These are phyloP conservation scores for Idaea aversata DNA, from an alignment of 2,888 invertebrate genomes.

Conservation along the genomic window DNA sequence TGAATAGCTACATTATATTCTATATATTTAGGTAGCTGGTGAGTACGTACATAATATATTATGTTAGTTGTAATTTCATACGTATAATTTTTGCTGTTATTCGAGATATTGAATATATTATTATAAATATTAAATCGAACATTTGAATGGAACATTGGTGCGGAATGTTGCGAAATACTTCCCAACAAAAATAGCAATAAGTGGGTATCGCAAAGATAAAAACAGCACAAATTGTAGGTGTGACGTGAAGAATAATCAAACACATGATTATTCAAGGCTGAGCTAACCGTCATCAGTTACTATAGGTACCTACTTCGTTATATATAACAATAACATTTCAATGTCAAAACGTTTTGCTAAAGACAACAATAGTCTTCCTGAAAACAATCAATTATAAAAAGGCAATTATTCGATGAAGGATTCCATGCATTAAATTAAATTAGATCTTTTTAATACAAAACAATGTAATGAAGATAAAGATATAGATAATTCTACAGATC, in stretches of 20 bases:
- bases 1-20: background rate
- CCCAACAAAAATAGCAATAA: slow-evolving; percentile 29
- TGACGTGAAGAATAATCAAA: slow-evolving; percentile 67
- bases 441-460: background rate
- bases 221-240: slow-evolving; percentile 57
- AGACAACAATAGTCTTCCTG: slow-evolving; percentile 32
- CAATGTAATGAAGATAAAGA: background rate
- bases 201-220: slow-evolving; percentile 38
- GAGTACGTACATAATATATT: too few species aligned
- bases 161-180: slow-evolving; percentile 5
- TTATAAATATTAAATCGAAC: background rate
- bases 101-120: background rate
- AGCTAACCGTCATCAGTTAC: slow-evolving; percentile 57
- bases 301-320: slow-evolving; percentile 47
- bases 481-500: background rate
- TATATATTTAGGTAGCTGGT: too few species aligned
- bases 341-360: slow-evolving; percentile 52
- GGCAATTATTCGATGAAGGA: background rate
- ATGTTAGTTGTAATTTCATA: background rate
- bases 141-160: background rate
- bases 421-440: background rate
- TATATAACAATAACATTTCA: slow-evolving; percentile 63
- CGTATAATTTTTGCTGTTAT: background rate
- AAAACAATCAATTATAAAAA: slow-evolving; percentile 16
- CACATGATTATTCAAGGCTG: slow-evolving; percentile 70